Base-by-base conservation (phyloP, 2,113 vertebrate genomes). In the Stegostoma tigrinum region DNA sequence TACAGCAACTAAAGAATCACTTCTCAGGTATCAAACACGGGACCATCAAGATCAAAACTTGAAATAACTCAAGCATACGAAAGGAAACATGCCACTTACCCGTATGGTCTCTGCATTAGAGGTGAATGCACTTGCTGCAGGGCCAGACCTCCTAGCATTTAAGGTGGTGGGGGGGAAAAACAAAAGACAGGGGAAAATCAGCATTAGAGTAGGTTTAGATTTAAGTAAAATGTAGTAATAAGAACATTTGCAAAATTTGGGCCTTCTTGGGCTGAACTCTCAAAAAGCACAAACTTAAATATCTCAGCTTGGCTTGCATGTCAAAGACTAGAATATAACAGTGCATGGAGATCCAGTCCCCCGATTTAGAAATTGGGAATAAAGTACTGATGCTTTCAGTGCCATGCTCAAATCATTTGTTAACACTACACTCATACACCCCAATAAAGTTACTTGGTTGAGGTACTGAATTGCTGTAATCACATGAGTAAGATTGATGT, bases 71-170 rank as follows among this genome's bases (percentile, higher is more conserved):
- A 48, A 34, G 24, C 55, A 3, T 48, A 55, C 27, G 52, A 48
- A 89, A 70, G 38, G 42, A 21, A 94, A 72, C 10, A 70, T 70
- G 38, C 38, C 23, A 68, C 66, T 94, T 95, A 95, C 94, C 68
- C 45, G 48, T 95, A 95, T 17, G 94, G 94, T 95, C 94, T 72
- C 27, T 95, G 94, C 67, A 95, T 70, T 68, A 95, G 42, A 48
- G 94, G 42, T 6, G 94, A 95, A 68, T 95, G 94, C 72, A 95
- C 94, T 48, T 95, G 91, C 45, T 70, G 94, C 27, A 95, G 68
- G 19, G 67, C 94, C 14, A 95, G 67, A 72, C 27, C 68, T 1
- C 94, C 94, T 95, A 68, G 2, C 67, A 68, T 94, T 68, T 27
- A 94, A 61, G 23, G 27, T 5, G 45, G 3, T 15, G 38, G 19